Evolutionary conservation across 64 coral and sea anemone species (phyloP), one percentile per base, ranked within the genome.

Genomic region (Montipora efflorescens): DNA sequence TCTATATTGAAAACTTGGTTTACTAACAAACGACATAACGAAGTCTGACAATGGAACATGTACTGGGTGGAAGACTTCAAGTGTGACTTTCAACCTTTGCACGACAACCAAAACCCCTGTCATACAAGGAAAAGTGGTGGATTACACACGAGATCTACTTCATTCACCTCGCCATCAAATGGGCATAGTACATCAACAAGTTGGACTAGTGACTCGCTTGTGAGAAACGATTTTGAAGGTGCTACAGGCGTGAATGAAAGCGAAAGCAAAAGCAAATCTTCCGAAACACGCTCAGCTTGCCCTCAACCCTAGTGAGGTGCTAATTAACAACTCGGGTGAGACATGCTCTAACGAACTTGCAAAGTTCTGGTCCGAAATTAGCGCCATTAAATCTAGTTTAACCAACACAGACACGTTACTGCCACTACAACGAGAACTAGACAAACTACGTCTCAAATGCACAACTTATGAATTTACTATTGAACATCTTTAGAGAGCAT

Each of bases 401-500:
- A 43, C 57, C 20, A 59, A 43, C 9, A 82, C 10, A 82, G 22
- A 59, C 2, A 8, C 8, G 23, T 76, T 50, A 18, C 55, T 5
- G 55, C 80, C 55, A 18, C 83, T 79, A 48, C 70, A 78, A 79
- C 82, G 68, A 48, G 91, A 87, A 52, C 91, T 93, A 84, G 72
- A 81, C 74, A 73, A 93, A 69, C 91, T 93, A 48, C 43, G 82
- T 58, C 91, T 93, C 71, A 87, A 87, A 88, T 88, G 83, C 48
- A 61, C 83, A 72, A 83, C 83, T 88, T 93, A 93, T 67, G 83
- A 93, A 16, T 88, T 75, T 71, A 93, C 83, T 21, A 77, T 93
- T 88, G 83, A 77, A 82, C 47, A 93, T 78, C 74, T 93, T 87
- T 58, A 93, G 71, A 93, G 87, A 47, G 74, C 88, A 80, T 88